Evolutionary conservation across 2,888 invertebrate species (phyloP), one percentile per base, ranked within the genome.

Genomic region (Drosophila acutilabella): DNA sequence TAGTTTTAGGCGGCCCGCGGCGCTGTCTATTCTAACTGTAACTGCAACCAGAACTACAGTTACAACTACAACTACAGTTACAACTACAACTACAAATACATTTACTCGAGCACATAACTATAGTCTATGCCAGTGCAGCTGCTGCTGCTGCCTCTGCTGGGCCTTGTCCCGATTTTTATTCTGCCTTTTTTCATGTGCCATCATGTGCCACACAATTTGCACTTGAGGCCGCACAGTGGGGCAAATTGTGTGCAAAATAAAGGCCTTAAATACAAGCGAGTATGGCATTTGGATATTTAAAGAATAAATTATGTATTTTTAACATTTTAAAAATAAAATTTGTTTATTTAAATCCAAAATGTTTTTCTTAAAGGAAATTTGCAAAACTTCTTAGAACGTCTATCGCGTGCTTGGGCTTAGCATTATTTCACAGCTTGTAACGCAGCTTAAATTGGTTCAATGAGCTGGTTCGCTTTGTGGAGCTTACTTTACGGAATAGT

Each of bases 1-100:
- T 74, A 78, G 77, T 78, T 77, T 78, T 71, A 77, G 84, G 80
- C 80, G 64, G 59, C 74, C 69, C 50, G 68, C 60, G 57, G 74
- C 71, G 71, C 10, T 71, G 72, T 62, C 72, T 42, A 50, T 51
- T 40, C 26, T 57, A 59, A 56, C 57, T 52, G 71, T 44, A 74
- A 67, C 45, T 65, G 11, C 51, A 52, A 44, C 59, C 6, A 20
- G 44, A 53, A 53, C 48, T 26, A 60, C 38, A 57, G 62, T n/a
- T n/a, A n/a, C n/a, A n/a, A n/a, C n/a, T n/a, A n/a, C n/a, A n/a
- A n/a, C n/a, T n/a, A n/a, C n/a, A n/a, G n/a, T n/a, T n/a, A n/a
- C 51, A 52, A 44, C 59, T 10, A 20, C 40, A 53, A 53, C 48
- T 26, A 58, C 56, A 51, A 47, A 23, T 0, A 54, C 36, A 57